These are phyloP conservation scores for Callinectes sapidus DNA, from an alignment of 2,888 invertebrate species.

Conservation along the genomic window DNA sequence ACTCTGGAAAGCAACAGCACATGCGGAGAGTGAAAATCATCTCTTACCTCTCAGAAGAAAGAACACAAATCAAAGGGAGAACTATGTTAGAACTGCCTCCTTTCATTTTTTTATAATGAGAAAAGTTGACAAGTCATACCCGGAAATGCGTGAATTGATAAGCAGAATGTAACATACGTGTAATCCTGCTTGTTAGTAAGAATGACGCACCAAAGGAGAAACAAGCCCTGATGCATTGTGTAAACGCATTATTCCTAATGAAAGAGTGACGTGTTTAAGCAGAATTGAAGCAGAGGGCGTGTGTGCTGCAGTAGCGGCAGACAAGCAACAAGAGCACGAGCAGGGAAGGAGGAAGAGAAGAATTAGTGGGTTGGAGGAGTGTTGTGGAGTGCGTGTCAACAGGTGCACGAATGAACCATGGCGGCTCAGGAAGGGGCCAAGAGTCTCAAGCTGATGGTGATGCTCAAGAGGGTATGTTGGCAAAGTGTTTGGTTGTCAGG, in stretches of 20 bases:
- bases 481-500: not conserved
- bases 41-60: not conserved
- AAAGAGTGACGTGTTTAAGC: not conserved
- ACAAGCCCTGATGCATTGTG: not conserved
- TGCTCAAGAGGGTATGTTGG: slow-evolving; percentile 57
- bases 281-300: not conserved
- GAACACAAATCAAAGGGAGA: not conserved
- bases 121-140: not conserved
- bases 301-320: not conserved
- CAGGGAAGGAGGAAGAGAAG: not conserved
- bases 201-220: not conserved
- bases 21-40: not conserved
- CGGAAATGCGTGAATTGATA: not conserved
- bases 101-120: not conserved
- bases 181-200: not conserved
- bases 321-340: not conserved
- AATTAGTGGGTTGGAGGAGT: not conserved
- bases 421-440: slow-evolving; percentile 42
- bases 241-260: not conserved
- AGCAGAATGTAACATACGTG: not conserved
- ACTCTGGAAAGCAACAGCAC: not conserved
- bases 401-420: not conserved
- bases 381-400: not conserved
- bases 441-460: slow-evolving; percentile 57
- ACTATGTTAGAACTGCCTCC: not conserved